phyloP scores from a whole-genome alignment of 2,113 vertebrate genomes.

The Archocentrus centrarchus region DNA sequence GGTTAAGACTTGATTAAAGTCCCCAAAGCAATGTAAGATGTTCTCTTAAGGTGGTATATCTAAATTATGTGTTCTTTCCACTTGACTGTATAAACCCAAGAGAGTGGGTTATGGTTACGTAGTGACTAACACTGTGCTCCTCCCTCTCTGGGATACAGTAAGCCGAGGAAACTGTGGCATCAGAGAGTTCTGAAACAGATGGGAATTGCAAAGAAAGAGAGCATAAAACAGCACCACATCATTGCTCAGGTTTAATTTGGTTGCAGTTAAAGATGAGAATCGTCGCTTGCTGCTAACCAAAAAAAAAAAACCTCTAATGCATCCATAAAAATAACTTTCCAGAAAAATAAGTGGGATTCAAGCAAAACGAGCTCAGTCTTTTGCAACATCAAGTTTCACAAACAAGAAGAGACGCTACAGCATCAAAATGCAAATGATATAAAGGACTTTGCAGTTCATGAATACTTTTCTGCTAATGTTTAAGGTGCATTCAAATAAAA shows the following conservation, averaged over 20 bases:
- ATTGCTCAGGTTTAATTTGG: neutral
- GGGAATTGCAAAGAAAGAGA: slow-evolving; percentile 2
- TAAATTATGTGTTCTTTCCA: slow-evolving; percentile 18
- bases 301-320: neutral
- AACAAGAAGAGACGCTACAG: neutral
- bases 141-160: neutral
- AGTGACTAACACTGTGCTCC: neutral
- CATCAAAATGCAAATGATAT: neutral
- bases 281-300: too few species aligned
- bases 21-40: neutral
- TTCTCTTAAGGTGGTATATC: neutral
- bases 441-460: neutral
- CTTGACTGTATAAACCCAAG: slow-evolving; percentile 14
- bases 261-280: neutral
- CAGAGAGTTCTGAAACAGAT: slow-evolving; percentile 16
- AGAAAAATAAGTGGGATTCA: neutral
- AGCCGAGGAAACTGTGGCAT: slow-evolving; percentile 2
- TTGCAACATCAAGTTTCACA: neutral
- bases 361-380: neutral
- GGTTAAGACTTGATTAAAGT: slow-evolving; percentile 12
- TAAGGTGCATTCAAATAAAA: neutral
- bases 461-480: neutral
- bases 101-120: slow-evolving; percentile 13
- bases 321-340: rapidly evolving
- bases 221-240: neutral